phyloP scores from a whole-genome alignment of 2,113 vertebrate species.

The Brevimyrus niger region DNA sequence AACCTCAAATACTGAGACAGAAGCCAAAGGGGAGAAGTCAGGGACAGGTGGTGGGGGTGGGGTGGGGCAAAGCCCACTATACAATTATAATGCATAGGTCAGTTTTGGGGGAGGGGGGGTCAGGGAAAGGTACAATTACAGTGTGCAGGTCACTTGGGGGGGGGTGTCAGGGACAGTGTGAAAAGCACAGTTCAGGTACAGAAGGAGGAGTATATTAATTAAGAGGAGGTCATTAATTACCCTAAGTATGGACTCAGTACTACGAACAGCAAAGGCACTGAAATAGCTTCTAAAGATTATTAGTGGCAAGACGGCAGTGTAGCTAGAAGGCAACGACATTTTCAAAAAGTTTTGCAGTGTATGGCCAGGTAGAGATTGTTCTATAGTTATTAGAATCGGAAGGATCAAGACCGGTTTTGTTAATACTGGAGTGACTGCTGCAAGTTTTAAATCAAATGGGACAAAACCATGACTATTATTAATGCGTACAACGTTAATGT shows the following conservation, averaged over 20 bases:
- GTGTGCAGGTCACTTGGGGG: too few relatives aligned
- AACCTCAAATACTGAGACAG: not conserved
- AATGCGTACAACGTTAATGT: too few relatives aligned
- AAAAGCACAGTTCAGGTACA: not conserved
- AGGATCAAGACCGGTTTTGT: not conserved
- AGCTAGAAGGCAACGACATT: not conserved
- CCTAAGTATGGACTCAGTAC: not conserved
- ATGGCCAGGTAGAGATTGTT: not conserved
- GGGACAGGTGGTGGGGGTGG: too few relatives aligned
- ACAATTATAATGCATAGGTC: too few relatives aligned
- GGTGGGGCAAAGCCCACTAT: too few relatives aligned
- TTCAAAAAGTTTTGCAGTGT: not conserved
- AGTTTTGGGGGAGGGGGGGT: too few relatives aligned
- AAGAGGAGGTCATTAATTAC: not conserved
- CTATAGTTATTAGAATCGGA: not conserved
- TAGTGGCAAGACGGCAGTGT: not conserved
- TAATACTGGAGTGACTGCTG: not conserved
- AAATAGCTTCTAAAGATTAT: not conserved
- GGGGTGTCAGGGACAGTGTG: not conserved
- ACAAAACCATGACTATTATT: not conserved
- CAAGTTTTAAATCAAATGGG: not conserved
- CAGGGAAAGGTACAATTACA: too few relatives aligned
- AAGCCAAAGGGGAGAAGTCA: not conserved
- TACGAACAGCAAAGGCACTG: not conserved
- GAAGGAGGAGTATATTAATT: not conserved